Percentiles rank a stretch among this genome's conserved stretches.
Conservation (phyloP, 2,797 vertebrate genomes). For the Emys orbicularis region DNA sequence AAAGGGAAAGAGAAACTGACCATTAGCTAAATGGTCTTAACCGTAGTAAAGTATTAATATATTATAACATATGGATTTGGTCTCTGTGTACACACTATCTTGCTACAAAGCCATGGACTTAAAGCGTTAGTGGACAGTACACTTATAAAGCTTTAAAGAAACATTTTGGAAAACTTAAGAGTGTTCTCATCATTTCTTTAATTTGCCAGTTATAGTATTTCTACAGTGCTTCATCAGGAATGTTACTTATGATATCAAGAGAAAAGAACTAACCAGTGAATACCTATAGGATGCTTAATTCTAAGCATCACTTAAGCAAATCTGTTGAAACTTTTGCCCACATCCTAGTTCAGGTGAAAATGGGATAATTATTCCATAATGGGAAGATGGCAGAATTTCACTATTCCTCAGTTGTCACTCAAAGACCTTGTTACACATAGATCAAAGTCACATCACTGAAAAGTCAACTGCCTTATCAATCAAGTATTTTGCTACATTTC, state of each 20-base stretch:
- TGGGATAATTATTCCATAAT: neutral
- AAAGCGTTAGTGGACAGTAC: neutral
- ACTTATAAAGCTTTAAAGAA: neutral
- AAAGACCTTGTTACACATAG: neutral
- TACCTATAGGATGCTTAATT: neutral
- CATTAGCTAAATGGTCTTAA: neutral
- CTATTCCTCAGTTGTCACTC: neutral
- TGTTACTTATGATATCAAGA: neutral
- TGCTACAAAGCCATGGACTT: neutral
- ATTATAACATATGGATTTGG: neutral
- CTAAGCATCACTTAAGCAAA: neutral
- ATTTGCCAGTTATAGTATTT: too few relatives aligned
- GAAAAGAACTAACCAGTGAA: too few relatives aligned
- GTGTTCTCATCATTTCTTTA: too few relatives aligned
- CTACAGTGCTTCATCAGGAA: neutral
- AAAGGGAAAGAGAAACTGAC: neutral
- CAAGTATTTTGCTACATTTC: neutral
- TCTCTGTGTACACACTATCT: neutral
- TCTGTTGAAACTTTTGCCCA: neutral
- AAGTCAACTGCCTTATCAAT: neutral
- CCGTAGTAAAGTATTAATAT: neutral
- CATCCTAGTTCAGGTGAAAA: neutral
- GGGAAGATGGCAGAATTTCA: neutral
- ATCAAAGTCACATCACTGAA: neutral
- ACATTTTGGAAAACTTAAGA: neutral